These are phyloP conservation scores for Sebastes schlegelii DNA, from an alignment of 2,113 vertebrate species.

Conservation along the genomic window DNA sequence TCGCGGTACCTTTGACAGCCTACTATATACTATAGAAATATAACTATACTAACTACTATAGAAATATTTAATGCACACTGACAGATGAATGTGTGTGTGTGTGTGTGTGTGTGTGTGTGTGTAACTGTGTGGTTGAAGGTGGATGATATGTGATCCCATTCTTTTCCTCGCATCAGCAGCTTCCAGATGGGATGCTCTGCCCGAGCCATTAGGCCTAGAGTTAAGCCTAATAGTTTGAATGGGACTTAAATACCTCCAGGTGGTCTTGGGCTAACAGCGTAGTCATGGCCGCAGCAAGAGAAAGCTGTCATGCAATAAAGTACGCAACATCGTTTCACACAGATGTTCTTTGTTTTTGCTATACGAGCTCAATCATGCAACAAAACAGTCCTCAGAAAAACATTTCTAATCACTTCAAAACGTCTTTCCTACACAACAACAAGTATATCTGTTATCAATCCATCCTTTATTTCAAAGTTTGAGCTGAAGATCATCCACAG, in stretches of 20 bases:
- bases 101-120: not conserved
- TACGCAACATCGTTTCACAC: conserved; percentile 56
- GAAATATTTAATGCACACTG: not conserved
- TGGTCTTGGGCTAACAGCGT: conserved; percentile 59
- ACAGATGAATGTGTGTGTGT: not conserved
- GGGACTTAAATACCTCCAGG: conserved; percentile 77
- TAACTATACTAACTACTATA: not conserved
- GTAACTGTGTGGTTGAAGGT: conserved; percentile 21
- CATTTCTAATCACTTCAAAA: conserved; percentile 60
- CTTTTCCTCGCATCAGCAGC: conserved; percentile 61
- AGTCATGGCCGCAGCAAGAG: conserved; percentile 46
- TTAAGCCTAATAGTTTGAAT: conserved; percentile 68
- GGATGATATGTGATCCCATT: conserved; percentile 55
- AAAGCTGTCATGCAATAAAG: conserved; percentile 65
- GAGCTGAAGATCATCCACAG: conserved; percentile 48
- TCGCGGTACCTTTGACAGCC: no score
- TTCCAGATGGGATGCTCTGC: conserved; percentile 67
- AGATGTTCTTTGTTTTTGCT: conserved; percentile 69
- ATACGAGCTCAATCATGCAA: conserved; percentile 55
- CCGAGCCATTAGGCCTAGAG: conserved; percentile 64
- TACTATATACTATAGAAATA: no score
- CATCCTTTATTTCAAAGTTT: conserved; percentile 46
- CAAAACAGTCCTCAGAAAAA: conserved; percentile 57
- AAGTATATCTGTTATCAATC: conserved; percentile 51
- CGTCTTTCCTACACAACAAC: conserved; percentile 48